phyloP scores from a whole-genome alignment of 2,888 invertebrate genomes.

The Cyrtodaria siliqua region DNA sequence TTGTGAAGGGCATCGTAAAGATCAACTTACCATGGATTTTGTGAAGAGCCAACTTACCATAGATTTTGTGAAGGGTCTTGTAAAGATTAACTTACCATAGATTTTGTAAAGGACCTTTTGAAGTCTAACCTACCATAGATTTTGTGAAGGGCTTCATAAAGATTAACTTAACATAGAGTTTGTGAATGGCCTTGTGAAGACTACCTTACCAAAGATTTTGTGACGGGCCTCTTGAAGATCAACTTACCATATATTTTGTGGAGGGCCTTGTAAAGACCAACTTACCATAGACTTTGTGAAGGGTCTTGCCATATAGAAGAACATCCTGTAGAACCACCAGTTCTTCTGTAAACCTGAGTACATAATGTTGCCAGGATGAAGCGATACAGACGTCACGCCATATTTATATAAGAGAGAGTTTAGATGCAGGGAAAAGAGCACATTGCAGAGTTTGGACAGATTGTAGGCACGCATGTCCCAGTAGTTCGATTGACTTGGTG shows the following conservation, averaged over 20 bases:
- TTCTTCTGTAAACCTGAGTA: constrained; percentile 91
- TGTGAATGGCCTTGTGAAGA: too few relatives aligned
- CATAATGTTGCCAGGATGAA: constrained; percentile 91
- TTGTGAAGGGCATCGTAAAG: too few relatives aligned
- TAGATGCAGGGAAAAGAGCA: constrained; percentile 93
- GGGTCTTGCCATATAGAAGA: constrained; percentile 94
- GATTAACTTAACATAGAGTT: too few relatives aligned
- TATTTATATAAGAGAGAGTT: constrained; percentile 85
- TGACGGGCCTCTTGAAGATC: too few relatives aligned
- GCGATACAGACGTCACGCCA: constrained; percentile 76
- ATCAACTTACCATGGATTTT: too few relatives aligned
- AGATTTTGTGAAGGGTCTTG: too few relatives aligned
- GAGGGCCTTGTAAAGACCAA: constrained; percentile 93
- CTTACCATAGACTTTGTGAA: constrained; percentile 97
- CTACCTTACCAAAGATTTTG: too few relatives aligned
- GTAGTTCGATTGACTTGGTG: constrained; percentile 91
- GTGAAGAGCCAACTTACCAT: too few relatives aligned
- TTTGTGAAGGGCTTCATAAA: too few relatives aligned
- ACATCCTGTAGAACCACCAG: constrained; percentile 94
- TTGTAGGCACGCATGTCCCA: constrained; percentile 96
- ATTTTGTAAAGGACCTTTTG: too few relatives aligned
- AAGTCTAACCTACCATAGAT: too few relatives aligned
- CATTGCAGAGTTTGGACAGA: constrained; percentile 94
- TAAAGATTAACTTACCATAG: too few relatives aligned
- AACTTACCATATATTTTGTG: constrained; percentile 95